Base-by-base conservation (phyloP, 2,113 vertebrate species). In the Illadopsis cleaveri region DNA sequence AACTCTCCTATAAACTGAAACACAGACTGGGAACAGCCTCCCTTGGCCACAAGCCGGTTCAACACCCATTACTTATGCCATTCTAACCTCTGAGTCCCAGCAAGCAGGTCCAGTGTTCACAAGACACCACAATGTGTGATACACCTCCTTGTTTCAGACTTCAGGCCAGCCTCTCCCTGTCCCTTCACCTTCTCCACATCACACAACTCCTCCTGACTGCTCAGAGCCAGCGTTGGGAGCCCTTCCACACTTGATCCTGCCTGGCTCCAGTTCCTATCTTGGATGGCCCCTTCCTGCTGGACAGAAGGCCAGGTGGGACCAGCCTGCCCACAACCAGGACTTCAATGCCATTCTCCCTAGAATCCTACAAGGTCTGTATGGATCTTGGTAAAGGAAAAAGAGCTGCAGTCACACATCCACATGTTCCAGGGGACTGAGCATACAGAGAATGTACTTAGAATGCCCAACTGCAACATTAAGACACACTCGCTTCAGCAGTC, bases 121-220 rank as follows among this genome's bases (percentile, higher is more conserved):
- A 53, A 15, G 20, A 21, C 8, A 68, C 10, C 61, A 56, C 1
- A 8, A 12, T 28, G 44, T 21, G 27, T 5, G 56, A n/a, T 4
- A 14, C 0, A 0, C 12, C 51, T 58, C 20, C 38, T 10, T 6
- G 48, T 9, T 48, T 5, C 3, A 2, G 37, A 31, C 45, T 66
- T 5, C 0, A 25, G 42, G 68, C 14, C 45, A 51, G 33, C 4
- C 17, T 33, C 21, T 60, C 38, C 44, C 24, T 45, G 25, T 8
- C 7, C 17, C 31, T 10, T 2, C 6, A 22, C 15, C 30, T 56
- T 51, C 24, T 24, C 44, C 1, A 1, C 24, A 12, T 38, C 21
- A n/a, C 18, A 22, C 7, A 24, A 73, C 45, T 68, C 37, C 81
- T 86, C n/a, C 73, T 33, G 33, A 25, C 25, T 12, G 22, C 53